These are phyloP conservation scores for Achlya flavicornis DNA, from an alignment of 2,888 invertebrate genomes.

Conservation along the genomic window DNA sequence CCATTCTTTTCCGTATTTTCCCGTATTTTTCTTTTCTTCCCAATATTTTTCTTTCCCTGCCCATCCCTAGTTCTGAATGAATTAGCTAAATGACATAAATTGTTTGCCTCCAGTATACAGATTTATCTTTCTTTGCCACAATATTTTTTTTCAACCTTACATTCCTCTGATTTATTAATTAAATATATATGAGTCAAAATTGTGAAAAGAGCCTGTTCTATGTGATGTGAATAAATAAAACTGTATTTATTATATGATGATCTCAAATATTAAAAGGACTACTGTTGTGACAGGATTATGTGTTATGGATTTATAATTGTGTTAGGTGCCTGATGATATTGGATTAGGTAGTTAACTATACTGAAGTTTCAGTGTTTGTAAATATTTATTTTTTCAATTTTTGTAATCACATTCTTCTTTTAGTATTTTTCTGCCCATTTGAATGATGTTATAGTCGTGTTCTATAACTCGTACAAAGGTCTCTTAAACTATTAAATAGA, in stretches of 20 bases:
- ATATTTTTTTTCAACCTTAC: not conserved
- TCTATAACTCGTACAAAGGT: not conserved
- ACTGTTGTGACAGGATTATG: conserved; percentile 39
- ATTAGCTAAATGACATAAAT: no score
- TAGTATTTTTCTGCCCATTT: not conserved
- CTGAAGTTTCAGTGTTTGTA: not conserved
- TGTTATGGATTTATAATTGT: conserved; percentile 21
- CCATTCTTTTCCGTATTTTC: no score
- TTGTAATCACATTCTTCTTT: not conserved
- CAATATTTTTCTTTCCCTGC: no score
- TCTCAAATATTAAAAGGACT: conserved; percentile 51
- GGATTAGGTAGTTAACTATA: not conserved
- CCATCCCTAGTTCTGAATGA: no score
- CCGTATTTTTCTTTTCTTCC: no score
- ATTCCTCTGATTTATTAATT: not conserved
- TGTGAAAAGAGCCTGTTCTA: not conserved
- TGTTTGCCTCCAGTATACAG: no score
- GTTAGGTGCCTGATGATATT: not conserved
- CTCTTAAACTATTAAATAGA: not conserved
- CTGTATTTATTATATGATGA: conserved; percentile 46
- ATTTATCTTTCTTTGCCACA: not conserved
- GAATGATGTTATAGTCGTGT: not conserved
- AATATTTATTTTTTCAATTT: not conserved
- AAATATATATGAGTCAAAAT: not conserved
- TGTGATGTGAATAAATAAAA: conserved; percentile 24